These are phyloP conservation scores for Cylloceria caligata DNA, from an alignment of 2,888 invertebrate genomes.

Conservation along the genomic window DNA sequence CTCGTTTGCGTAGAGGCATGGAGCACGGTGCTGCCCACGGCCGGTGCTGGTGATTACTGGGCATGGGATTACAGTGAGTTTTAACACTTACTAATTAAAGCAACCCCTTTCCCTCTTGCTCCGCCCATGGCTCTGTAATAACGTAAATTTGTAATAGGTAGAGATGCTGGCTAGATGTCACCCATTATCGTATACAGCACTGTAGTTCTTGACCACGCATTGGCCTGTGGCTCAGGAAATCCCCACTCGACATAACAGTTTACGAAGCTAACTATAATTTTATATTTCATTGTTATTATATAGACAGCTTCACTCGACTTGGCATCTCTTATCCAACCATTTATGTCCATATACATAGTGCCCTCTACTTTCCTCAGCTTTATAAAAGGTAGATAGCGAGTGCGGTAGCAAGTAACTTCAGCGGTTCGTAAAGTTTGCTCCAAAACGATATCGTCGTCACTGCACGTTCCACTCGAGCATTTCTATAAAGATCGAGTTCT, in stretches of 20 bases:
- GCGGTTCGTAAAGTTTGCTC: conserved; percentile 35
- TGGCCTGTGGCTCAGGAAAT: not conserved
- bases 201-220: conserved; percentile 17
- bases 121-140: conserved; percentile 22
- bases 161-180: conserved; percentile 32
- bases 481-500: conserved; percentile 51
- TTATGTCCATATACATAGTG: not conserved
- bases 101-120: conserved; percentile 24
- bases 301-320: not conserved
- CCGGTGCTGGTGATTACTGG: conserved; percentile 83
- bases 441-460: conserved; percentile 23
- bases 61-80: conserved; percentile 83
- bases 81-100: conserved; percentile 68
- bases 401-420: conserved; percentile 34
- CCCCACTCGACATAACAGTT: conserved; percentile 2
- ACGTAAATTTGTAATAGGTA: conserved; percentile 30
- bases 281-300: not conserved
- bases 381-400: conserved; percentile 33
- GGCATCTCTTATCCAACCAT: not conserved
- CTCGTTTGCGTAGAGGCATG: conserved; percentile 82
- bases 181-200: conserved; percentile 29
- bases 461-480: conserved; percentile 35
- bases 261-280: not conserved
- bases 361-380: conserved; percentile 21
- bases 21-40: conserved; percentile 84